Evolutionary conservation across 2,797 vertebrate genomes (phyloP).

Genomic region (Artibeus jamaicensis): DNA sequence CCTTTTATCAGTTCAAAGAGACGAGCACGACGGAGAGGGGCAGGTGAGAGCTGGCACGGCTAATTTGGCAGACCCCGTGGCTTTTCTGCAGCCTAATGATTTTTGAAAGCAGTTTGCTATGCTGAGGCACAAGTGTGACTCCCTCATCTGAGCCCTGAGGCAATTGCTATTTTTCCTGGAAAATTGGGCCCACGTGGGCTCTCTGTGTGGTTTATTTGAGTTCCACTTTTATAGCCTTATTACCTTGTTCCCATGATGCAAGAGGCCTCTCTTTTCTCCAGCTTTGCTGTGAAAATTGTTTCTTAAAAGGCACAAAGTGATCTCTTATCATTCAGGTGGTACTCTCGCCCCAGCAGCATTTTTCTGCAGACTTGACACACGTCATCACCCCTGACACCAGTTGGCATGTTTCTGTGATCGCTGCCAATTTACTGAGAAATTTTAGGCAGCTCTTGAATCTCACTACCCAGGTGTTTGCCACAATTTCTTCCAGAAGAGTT

Average conservation of each 20-base stretch:
- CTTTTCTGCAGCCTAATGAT: conserved; percentile 56
- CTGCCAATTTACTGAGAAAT: conserved; percentile 47
- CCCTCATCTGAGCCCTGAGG: conserved; percentile 50
- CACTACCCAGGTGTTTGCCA: background rate
- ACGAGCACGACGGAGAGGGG: background rate
- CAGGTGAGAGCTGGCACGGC: conserved; percentile 7
- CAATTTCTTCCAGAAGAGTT: background rate
- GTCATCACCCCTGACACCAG: background rate
- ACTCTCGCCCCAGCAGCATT: background rate
- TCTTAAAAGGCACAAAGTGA: conserved; percentile 69
- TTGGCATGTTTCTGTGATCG: conserved; percentile 5
- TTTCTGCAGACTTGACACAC: background rate
- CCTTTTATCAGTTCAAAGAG: background rate
- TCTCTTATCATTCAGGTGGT: conserved; percentile 29
- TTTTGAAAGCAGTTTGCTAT: conserved; percentile 47
- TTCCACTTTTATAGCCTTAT: conserved; percentile 75
- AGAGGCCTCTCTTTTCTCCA: conserved; percentile 46
- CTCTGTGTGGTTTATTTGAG: conserved; percentile 67
- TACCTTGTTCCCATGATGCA: conserved; percentile 71
- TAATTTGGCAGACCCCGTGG: conserved; percentile 12
- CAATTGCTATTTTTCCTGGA: conserved; percentile 67
- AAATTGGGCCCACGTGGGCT: conserved; percentile 73
- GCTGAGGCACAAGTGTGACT: conserved; percentile 52
- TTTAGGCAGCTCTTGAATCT: conserved; percentile 49
- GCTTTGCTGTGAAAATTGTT: conserved; percentile 70